Evolutionary conservation across 1,140 invertebrate species (phyloP).

Genomic region (Limonius californicus): DNA sequence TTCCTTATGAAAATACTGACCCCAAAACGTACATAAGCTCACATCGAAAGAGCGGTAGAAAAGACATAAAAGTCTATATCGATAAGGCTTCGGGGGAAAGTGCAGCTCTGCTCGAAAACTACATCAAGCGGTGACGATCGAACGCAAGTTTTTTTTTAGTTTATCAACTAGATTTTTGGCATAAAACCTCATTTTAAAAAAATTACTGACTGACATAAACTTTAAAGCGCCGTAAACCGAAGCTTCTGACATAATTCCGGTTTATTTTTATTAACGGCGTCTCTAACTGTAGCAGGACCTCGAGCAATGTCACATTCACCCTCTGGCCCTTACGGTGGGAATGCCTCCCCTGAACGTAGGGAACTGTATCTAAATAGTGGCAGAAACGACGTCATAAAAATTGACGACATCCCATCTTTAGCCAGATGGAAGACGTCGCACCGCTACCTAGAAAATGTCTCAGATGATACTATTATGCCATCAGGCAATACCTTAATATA

Average conservation of each 20-base stretch:
- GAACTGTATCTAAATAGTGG: slow-evolving; percentile 36
- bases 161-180: too few species aligned
- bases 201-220: too few species aligned
- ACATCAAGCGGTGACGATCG: neutral
- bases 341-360: slow-evolving; percentile 16
- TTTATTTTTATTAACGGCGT: neutral
- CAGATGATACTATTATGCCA: slow-evolving; percentile 16
- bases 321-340: neutral
- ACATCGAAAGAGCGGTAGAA: slow-evolving; percentile 1
- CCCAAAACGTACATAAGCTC: slow-evolving; percentile 3
- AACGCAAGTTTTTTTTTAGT: too few species aligned
- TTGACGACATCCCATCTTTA: slow-evolving; percentile 35
- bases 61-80: slow-evolving; percentile 17
- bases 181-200: too few species aligned
- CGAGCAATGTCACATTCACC: neutral
- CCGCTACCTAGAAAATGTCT: slow-evolving; percentile 29
- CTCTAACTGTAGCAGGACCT: neutral
- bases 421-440: slow-evolving; percentile 21
- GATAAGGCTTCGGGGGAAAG: slow-evolving; percentile 9
- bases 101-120: neutral
- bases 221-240: too few species aligned
- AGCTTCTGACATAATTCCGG: too few species aligned
- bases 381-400: slow-evolving; percentile 36
- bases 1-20: slow-evolving; percentile 10
- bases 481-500: neutral